These are phyloP conservation scores for Engraulis encrasicolus DNA, from an alignment of 2,113 vertebrate genomes.

Conservation along the genomic window DNA sequence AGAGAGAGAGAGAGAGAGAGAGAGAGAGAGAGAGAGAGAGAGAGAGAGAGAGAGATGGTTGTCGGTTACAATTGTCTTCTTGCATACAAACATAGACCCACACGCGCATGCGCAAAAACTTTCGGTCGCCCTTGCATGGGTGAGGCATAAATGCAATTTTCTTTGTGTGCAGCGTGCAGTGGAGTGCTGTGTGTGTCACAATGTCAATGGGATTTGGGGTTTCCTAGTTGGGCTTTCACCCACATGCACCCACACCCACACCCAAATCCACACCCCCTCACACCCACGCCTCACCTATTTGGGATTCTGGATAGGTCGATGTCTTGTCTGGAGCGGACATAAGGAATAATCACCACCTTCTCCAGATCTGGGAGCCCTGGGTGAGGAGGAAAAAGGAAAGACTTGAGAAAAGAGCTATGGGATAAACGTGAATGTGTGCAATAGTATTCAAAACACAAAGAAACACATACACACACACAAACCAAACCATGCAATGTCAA, in stretches of 20 bases:
- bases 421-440: no score
- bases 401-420: no score
- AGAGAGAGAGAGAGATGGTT: background rate
- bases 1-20: background rate
- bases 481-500: no score
- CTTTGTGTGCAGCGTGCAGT: no score
- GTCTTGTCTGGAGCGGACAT: constrained; percentile 78
- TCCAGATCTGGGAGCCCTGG: constrained; percentile 88
- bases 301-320: constrained; percentile 90
- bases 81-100: background rate
- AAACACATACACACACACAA: constrained; percentile 22
- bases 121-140: no score
- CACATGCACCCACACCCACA: background rate
- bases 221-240: no score
- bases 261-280: background rate
- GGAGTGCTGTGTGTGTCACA: no score
- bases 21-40: no score
- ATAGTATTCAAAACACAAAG: no score
- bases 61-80: no score
- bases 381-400: background rate
- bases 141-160: no score
- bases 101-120: constrained; percentile 11
- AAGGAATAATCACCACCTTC: constrained; percentile 91
- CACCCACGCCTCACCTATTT: constrained; percentile 67
- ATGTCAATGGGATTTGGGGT: no score